These are phyloP conservation scores for Heliothis peltigera DNA, from an alignment of 2,888 invertebrate genomes.

Conservation along the genomic window DNA sequence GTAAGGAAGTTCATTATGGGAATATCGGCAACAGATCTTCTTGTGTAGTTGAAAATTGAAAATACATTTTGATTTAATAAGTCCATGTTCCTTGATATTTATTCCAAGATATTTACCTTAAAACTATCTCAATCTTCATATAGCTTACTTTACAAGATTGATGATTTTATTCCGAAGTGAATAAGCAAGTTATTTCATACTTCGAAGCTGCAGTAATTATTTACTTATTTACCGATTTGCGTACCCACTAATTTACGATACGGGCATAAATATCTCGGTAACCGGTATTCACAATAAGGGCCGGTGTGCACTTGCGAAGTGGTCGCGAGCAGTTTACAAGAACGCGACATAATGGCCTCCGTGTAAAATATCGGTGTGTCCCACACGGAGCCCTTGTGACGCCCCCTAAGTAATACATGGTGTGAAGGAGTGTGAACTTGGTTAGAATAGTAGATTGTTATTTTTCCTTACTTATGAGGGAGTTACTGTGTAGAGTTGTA, in stretches of 20 bases:
- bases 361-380: slow-evolving; percentile 75
- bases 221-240: slow-evolving; percentile 60
- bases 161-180: slow-evolving; percentile 39
- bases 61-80: too few relatives aligned
- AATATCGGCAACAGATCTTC: background rate
- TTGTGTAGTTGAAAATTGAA: too few relatives aligned
- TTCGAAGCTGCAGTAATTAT: slow-evolving; percentile 54
- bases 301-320: slow-evolving; percentile 58
- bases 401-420: background rate
- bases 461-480: too few relatives aligned
- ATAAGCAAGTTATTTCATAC: slow-evolving; percentile 47
- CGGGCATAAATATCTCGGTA: slow-evolving; percentile 56
- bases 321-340: slow-evolving; percentile 86
- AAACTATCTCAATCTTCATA: slow-evolving; percentile 19
- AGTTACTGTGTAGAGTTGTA: too few relatives aligned
- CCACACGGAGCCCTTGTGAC: slow-evolving; percentile 54
- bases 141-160: slow-evolving; percentile 47
- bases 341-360: slow-evolving; percentile 83
- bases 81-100: too few relatives aligned
- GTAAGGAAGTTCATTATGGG: background rate
- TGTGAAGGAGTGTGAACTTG: background rate
- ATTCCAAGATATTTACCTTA: too few relatives aligned
- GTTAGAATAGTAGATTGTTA: too few relatives aligned
- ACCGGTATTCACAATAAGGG: slow-evolving; percentile 56
- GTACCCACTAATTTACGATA: slow-evolving; percentile 52